These are phyloP conservation scores for Plebejus anna DNA, from an alignment of 2,888 invertebrate species.

Conservation along the genomic window DNA sequence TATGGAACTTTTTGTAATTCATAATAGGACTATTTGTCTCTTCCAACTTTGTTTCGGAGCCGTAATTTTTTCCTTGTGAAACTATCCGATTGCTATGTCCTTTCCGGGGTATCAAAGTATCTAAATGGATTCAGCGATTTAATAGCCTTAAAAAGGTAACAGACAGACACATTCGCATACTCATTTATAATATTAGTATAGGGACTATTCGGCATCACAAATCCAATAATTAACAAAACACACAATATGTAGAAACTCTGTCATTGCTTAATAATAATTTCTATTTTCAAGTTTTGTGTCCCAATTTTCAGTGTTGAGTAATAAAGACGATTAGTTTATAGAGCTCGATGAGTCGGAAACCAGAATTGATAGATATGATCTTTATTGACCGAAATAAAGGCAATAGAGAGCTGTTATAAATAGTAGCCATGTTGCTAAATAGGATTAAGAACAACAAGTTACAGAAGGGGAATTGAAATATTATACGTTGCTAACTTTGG, in stretches of 20 bases:
- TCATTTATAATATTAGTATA: background rate
- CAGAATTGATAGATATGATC: conserved; percentile 27
- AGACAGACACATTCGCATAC: background rate
- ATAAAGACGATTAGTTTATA: conserved; percentile 22
- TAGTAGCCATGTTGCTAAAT: no score
- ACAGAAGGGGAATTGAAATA: background rate
- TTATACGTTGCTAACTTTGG: background rate
- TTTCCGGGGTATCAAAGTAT: no score
- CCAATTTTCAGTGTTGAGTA: conserved; percentile 23
- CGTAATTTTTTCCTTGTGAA: no score
- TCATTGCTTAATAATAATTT: conserved; percentile 21
- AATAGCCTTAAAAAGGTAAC: no score
- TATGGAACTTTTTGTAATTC: background rate
- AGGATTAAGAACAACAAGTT: background rate
- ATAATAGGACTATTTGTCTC: no score
- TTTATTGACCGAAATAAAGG: conserved; percentile 19
- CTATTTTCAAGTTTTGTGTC: conserved; percentile 24
- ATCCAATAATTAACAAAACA: conserved; percentile 2
- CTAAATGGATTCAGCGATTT: no score
- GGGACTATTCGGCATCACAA: background rate
- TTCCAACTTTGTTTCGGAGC: no score
- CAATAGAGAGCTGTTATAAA: no score
- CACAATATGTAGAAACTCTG: conserved; percentile 12
- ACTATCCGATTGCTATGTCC: no score
- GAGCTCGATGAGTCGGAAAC: conserved; percentile 21